Evolutionary conservation across 2,888 invertebrate species (phyloP).

Genomic region (Drosophila diplacantha): DNA sequence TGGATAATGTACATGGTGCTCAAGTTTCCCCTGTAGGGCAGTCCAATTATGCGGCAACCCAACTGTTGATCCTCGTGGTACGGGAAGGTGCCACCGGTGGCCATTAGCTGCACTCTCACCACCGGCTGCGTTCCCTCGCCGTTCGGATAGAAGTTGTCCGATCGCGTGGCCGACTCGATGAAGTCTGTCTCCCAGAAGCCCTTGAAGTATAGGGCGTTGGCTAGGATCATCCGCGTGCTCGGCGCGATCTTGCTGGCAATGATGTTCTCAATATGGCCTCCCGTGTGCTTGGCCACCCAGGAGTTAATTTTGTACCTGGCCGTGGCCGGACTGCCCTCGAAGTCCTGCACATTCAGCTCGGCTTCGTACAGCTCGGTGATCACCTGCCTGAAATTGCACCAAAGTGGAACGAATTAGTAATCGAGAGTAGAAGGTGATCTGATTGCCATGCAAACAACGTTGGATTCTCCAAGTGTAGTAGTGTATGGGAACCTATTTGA

Average conservation of each 20-base stretch:
- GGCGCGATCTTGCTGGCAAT: conserved; percentile 78
- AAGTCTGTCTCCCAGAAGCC: conserved; percentile 83
- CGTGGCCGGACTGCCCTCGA: conserved; percentile 70
- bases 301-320: conserved; percentile 79
- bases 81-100: conserved; percentile 81
- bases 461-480: conserved; percentile 2
- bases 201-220: conserved; percentile 83
- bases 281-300: conserved; percentile 81
- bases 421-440: not conserved
- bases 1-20: conserved; percentile 83
- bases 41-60: conserved; percentile 81
- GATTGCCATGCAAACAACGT: conserved; percentile 8
- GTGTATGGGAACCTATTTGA: not conserved
- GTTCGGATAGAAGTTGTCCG: conserved; percentile 79
- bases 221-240: conserved; percentile 80
- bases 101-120: conserved; percentile 81
- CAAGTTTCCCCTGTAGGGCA: conserved; percentile 83
- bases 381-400: conserved; percentile 65
- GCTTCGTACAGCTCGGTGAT: conserved; percentile 79
- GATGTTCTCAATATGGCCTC: conserved; percentile 81
- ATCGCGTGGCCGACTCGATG: conserved; percentile 78
- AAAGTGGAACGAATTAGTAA: conserved; percentile 7
- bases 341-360: conserved; percentile 80
- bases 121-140: conserved; percentile 75
- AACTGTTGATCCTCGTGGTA: conserved; percentile 77